These are phyloP conservation scores for Muscicapa adusta DNA, from an alignment of 2,113 vertebrate species.

Conservation along the genomic window DNA sequence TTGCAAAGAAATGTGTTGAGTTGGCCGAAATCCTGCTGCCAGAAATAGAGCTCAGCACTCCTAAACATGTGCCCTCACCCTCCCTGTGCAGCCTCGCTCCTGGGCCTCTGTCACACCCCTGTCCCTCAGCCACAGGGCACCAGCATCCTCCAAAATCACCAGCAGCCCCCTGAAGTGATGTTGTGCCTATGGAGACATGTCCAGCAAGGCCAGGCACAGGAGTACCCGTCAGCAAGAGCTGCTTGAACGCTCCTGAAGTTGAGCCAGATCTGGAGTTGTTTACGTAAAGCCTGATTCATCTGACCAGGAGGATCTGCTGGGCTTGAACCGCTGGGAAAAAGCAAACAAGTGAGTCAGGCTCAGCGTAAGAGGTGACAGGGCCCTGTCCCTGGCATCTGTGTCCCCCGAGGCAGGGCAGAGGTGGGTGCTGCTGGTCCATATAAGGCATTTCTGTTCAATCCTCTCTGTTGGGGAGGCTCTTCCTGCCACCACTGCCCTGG, in stretches of 20 bases:
- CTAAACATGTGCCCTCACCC: not conserved
- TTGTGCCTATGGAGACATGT: not conserved
- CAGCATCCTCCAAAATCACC: not conserved
- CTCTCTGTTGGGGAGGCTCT: not conserved
- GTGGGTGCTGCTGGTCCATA: not conserved
- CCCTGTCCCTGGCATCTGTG: not conserved
- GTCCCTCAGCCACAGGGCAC: accelerated
- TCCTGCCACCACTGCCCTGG: not conserved
- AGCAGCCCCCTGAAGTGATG: not conserved
- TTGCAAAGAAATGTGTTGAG: conserved; percentile 12
- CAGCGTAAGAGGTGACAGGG: not conserved
- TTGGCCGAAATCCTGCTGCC: not conserved
- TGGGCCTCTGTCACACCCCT: not conserved
- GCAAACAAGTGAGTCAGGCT: conserved; percentile 60
- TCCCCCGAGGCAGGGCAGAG: not conserved
- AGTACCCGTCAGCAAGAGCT: not conserved
- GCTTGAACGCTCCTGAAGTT: not conserved
- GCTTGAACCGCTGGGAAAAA: not conserved
- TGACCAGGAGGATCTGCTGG: not conserved
- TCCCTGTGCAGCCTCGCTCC: not conserved
- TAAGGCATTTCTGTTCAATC: not conserved
- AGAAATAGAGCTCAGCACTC: not conserved
- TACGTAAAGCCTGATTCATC: conserved; percentile 53
- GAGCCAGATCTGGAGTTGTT: not conserved
- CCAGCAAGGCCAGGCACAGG: not conserved